Evolutionary conservation across 2,888 invertebrate species (phyloP).

Genomic region (Chymomyza amoena): DNA sequence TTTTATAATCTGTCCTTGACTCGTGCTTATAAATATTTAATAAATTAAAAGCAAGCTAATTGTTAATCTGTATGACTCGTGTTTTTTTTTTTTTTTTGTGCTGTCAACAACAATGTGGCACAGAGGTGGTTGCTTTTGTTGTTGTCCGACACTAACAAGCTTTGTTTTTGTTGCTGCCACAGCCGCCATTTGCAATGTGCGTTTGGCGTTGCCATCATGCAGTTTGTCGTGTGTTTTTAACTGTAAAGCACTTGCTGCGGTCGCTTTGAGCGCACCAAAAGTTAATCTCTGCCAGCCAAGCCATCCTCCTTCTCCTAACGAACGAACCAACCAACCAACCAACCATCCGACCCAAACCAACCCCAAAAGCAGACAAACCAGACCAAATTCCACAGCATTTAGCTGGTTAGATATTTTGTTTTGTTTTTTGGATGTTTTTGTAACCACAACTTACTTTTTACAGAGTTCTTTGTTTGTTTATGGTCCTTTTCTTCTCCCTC

Average conservation of each 20-base stretch:
- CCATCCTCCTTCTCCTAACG: not conserved
- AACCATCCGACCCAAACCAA: not conserved
- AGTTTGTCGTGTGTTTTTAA: constrained; percentile 54
- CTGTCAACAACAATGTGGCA: constrained; percentile 40
- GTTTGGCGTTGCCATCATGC: not conserved
- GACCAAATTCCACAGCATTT: constrained; percentile 10
- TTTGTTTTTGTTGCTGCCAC: constrained; percentile 37
- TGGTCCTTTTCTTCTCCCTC: constrained; percentile 1
- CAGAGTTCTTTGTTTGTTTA: constrained; percentile 60
- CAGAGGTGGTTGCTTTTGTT: not conserved
- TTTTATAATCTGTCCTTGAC: not conserved
- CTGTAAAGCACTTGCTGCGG: constrained; percentile 71
- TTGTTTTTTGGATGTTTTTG: constrained; percentile 22
- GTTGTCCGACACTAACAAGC: constrained; percentile 62
- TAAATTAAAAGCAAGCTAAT: constrained; percentile 62
- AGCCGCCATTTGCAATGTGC: constrained; percentile 4
- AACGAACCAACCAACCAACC: not conserved
- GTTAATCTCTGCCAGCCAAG: constrained; percentile 61
- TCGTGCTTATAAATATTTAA: constrained; percentile 63
- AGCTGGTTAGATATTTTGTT: constrained; percentile 49
- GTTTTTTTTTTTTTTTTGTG: constrained; percentile 50
- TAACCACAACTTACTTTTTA: constrained; percentile 65
- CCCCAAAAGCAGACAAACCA: not conserved
- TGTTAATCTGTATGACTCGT: constrained; percentile 68
- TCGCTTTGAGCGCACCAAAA: constrained; percentile 73